Percentiles rank a stretch among this genome's conserved stretches.
Conservation (phyloP, 2,113 vertebrate species). For the Craseonycteris thonglongyai region DNA sequence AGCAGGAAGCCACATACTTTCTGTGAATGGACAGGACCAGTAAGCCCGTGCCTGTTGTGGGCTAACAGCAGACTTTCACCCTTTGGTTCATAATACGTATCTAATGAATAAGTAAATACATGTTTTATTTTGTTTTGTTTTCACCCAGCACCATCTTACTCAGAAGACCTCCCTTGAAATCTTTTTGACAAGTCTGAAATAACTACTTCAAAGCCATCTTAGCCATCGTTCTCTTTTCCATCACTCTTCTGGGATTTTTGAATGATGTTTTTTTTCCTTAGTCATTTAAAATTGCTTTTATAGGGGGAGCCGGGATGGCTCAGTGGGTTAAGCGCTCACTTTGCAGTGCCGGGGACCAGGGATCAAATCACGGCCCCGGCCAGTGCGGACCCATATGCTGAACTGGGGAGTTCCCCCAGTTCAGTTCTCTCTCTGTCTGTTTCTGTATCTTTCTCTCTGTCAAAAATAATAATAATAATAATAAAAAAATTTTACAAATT, state of each 20-base stretch:
- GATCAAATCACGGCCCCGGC: no score
- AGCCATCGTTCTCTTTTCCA: slow-evolving; percentile 42
- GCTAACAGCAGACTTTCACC: not conserved
- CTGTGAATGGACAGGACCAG: not conserved
- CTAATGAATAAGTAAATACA: not conserved
- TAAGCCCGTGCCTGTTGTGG: not conserved
- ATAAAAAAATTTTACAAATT: no score
- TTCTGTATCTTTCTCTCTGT: no score
- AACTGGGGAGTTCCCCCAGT: no score
- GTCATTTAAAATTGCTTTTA: slow-evolving; percentile 40
- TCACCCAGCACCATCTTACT: not conserved
- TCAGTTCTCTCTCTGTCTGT: no score
- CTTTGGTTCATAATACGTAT: not conserved
- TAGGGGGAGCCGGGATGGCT: no score
- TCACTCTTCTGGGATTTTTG: slow-evolving; percentile 37
- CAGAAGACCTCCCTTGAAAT: slow-evolving; percentile 15
- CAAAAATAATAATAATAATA: no score
- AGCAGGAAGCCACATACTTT: not conserved
- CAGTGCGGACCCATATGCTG: no score
- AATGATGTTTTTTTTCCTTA: not conserved
- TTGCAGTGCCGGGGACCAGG: no score
- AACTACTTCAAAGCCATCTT: slow-evolving; percentile 1
- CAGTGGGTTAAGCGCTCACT: no score
- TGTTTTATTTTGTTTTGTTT: no score
- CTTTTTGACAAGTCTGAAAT: slow-evolving; percentile 27